A percentile compares a stretch with the other conserved stretches of the same genome.
Evolutionary conservation across 2,888 invertebrate species (phyloP).

Genomic region (Caradrina clavipalpis): DNA sequence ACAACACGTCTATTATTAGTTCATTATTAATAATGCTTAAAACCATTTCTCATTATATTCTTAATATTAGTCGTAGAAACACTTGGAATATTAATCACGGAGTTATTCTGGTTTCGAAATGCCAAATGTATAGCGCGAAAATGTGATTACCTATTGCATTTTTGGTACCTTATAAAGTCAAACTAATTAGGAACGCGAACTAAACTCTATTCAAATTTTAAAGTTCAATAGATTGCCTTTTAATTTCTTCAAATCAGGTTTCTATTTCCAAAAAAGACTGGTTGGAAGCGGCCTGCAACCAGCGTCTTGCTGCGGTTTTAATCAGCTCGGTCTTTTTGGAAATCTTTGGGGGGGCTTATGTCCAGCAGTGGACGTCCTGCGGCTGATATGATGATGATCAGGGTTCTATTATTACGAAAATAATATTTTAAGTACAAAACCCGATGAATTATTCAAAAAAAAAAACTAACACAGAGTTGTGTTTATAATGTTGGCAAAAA

Average conservation of each 20-base stretch:
- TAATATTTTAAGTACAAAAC: neutral
- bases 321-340: too few species aligned
- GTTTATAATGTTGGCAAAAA: neutral
- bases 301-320: too few species aligned
- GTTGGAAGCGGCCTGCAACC: too few species aligned
- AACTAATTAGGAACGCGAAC: conserved; percentile 46
- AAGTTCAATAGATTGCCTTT: conserved; percentile 52
- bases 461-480: too few species aligned
- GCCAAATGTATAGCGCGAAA: conserved; percentile 61
- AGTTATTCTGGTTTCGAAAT: conserved; percentile 70
- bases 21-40: conserved; percentile 19
- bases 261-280: too few species aligned
- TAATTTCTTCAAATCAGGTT: conserved; percentile 12
- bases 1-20: conserved; percentile 34
- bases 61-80: conserved; percentile 22
- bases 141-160: conserved; percentile 48
- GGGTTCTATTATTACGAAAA: neutral
- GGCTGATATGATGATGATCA: too few species aligned
- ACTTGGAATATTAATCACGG: conserved; percentile 47
- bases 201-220: conserved; percentile 55
- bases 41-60: conserved; percentile 38
- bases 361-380: too few species aligned
- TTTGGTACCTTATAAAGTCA: conserved; percentile 43
- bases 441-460: neutral
- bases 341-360: too few species aligned